Evolutionary conservation across 2,113 vertebrate species (phyloP).

Genomic region (Oxyruncus cristatus): DNA sequence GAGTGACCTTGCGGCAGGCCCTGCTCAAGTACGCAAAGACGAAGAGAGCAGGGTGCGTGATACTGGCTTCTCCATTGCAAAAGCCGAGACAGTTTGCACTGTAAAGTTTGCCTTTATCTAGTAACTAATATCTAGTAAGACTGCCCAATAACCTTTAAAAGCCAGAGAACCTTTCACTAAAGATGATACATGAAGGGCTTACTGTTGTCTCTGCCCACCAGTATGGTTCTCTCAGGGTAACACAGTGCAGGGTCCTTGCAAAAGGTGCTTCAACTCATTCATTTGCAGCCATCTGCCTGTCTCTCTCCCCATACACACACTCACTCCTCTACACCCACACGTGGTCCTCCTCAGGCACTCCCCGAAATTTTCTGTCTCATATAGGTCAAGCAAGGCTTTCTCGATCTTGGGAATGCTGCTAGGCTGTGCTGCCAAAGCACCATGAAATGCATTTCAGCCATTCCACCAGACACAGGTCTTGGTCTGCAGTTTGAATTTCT

Average conservation of each 20-base stretch:
- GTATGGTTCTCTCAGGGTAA: not conserved
- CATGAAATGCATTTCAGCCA: not conserved
- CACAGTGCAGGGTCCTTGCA: not conserved
- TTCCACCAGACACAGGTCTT: not conserved
- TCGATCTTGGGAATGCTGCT: not conserved
- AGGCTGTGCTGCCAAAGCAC: not conserved
- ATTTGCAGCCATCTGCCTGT: fast-evolving
- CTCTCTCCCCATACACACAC: not conserved
- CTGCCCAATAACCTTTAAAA: not conserved
- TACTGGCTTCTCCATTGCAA: not conserved
- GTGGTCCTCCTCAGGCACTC: not conserved
- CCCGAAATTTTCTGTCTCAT: not conserved
- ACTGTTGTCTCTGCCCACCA: not conserved
- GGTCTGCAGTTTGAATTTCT: not conserved
- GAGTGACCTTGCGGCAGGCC: not conserved
- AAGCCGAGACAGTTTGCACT: fast-evolving
- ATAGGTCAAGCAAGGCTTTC: not conserved
- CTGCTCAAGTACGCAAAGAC: not conserved
- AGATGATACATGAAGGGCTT: not conserved
- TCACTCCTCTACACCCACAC: not conserved
- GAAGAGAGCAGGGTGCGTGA: not conserved
- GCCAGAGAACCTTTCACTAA: not conserved
- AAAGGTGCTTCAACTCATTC: not conserved
- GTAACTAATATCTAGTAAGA: not conserved
- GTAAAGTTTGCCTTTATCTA: not conserved